Percentiles rank a stretch among this genome's conserved stretches.
Evolutionary conservation across 1,140 invertebrate genomes (phyloP).

Genomic region (Saccostrea cuccullata): DNA sequence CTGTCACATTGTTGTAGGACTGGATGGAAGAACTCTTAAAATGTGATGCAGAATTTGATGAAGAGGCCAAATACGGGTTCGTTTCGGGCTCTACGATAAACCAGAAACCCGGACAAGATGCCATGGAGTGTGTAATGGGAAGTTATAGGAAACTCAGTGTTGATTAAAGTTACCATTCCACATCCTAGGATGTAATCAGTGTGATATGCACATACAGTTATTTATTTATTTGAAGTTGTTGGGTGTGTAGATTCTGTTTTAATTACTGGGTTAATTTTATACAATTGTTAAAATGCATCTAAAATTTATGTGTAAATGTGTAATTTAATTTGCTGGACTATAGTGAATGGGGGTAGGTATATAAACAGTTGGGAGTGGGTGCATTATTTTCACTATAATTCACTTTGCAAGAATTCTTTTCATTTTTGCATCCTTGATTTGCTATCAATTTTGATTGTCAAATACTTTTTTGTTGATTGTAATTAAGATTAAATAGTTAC

Average conservation of each 20-base stretch:
- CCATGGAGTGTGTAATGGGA: constrained; percentile 59
- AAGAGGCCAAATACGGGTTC: constrained; percentile 63
- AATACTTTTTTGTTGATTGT: too few species aligned
- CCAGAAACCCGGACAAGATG: constrained; percentile 52
- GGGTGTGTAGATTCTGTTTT: not conserved
- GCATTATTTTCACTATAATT: not conserved
- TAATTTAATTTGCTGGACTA: not conserved
- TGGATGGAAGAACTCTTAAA: constrained; percentile 56
- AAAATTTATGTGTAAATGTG: not conserved
- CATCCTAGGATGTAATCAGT: not conserved
- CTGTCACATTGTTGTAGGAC: constrained; percentile 47
- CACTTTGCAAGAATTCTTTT: not conserved
- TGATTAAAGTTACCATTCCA: constrained; percentile 18
- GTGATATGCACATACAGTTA: not conserved
- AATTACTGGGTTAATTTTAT: not conserved
- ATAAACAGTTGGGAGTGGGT: not conserved
- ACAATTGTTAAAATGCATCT: not conserved
- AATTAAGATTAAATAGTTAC: too few species aligned
- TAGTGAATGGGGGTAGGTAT: not conserved
- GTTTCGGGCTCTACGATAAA: constrained; percentile 34
- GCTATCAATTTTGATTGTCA: too few species aligned
- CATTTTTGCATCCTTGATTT: not conserved
- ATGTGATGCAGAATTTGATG: constrained; percentile 63
- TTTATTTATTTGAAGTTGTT: not conserved
- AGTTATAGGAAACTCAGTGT: constrained; percentile 63